Base-by-base conservation (phyloP, 2,797 vertebrate genomes). In the Cossypha dichroa region DNA sequence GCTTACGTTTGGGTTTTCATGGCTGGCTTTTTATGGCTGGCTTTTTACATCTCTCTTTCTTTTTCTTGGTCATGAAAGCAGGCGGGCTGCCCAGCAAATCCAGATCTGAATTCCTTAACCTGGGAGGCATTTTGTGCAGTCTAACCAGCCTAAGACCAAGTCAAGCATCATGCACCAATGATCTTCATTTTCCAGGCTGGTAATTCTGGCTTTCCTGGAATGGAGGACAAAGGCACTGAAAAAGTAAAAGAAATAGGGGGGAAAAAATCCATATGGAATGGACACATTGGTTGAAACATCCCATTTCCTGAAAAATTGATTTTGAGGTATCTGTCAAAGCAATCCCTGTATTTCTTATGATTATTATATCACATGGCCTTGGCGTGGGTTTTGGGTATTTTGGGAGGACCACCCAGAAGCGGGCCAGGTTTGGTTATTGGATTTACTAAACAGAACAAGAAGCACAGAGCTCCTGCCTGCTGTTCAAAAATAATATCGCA, bases 401-500 rank as follows among this genome's bases (percentile, higher is more conserved):
- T 3, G 1, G 0, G 2, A 79, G 83, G 96, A 97, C 97, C 96
- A 97, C 97, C 97, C 96, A 97, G 96, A 84, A 97, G 77, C 31
- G 55, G 76, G 36, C 31, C 91, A 94, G 94, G 90, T 81, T 96
- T 88, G 85, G 96, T 95, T 96, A 94, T 28, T 96, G 95, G 87
- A 95, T 97, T 96, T 94, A 90, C 94, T 96, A 94, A 97, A 91
- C 62, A 96, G 94, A 97, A 90, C 70, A 90, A 87, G 87, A 48
- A 83, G 81, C 79, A 74, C 85, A 66, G 91, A 94, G 88, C 69
- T 92, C 91, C 90, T 93, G 90, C 92, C 85, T 79, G 75, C 95
- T 81, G 55, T 95, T 97, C 96, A 97, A 97, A 97, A 97, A 97
- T 97, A 97, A 97, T 96, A 97, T 93, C 70, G 62, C 93, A 89